Percentiles rank a stretch among this genome's conserved stretches.
Evolutionary conservation across 1,140 invertebrate genomes (phyloP).

Genomic region (Amyelois transitella): DNA sequence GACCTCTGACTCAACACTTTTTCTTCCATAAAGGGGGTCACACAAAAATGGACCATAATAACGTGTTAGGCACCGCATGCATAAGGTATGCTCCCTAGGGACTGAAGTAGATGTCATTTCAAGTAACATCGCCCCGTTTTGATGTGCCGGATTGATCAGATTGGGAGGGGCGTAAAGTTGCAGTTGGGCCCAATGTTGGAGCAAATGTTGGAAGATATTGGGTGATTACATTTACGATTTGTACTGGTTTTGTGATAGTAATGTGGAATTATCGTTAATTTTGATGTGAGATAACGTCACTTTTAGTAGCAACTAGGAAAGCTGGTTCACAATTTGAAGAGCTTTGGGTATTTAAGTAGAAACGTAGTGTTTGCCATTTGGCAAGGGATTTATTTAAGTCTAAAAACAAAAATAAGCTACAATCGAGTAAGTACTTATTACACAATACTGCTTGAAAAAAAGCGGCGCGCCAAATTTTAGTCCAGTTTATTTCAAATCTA

Average conservation of each 20-base stretch:
- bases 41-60: neutral
- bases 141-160: neutral
- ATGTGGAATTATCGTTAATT: neutral
- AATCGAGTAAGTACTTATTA: no score
- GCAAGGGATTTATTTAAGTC: no score
- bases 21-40: neutral
- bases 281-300: neutral
- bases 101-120: slow-evolving; percentile 1
- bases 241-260: neutral
- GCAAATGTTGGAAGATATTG: neutral
- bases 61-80: neutral
- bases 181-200: neutral
- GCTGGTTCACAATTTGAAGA: no score
- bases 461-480: no score
- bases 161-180: neutral
- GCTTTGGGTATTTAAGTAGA: no score
- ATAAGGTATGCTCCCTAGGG: slow-evolving; percentile 1
- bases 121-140: neutral
- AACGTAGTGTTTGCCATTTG: no score
- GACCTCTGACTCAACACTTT: neutral
- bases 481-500: no score
- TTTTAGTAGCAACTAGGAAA: no score
- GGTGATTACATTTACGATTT: neutral
- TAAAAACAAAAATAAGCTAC: no score
- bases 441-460: no score